Evolutionary conservation across 1,140 invertebrate species (phyloP).

Genomic region (Aricia agestis): DNA sequence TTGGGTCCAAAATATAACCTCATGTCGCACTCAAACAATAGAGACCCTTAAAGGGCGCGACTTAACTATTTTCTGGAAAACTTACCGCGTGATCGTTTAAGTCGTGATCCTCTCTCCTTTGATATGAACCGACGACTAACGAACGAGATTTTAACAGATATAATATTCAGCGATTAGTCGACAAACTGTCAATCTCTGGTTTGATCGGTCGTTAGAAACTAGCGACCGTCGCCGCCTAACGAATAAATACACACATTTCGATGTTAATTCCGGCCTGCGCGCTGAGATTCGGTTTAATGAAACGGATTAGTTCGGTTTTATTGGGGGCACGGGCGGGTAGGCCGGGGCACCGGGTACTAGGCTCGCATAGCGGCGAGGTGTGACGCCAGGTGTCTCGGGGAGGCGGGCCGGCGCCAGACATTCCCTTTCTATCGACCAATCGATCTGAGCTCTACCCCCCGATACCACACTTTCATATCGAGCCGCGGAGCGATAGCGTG

Average conservation of each 20-base stretch:
- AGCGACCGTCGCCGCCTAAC: neutral
- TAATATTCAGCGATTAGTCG: slow-evolving; percentile 54
- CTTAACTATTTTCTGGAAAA: slow-evolving; percentile 60
- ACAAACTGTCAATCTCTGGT: slow-evolving; percentile 49
- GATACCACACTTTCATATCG: slow-evolving; percentile 33
- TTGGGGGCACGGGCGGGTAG: slow-evolving; percentile 34
- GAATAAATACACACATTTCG: neutral
- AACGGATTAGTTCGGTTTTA: slow-evolving; percentile 18
- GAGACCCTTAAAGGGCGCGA: slow-evolving; percentile 35
- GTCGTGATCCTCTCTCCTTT: slow-evolving; percentile 60
- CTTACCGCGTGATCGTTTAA: slow-evolving; percentile 46
- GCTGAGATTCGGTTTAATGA: slow-evolving; percentile 6
- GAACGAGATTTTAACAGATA: slow-evolving; percentile 47
- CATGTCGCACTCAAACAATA: neutral
- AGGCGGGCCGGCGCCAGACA: slow-evolving; percentile 64
- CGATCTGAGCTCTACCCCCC: slow-evolving; percentile 51
- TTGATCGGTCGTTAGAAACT: slow-evolving; percentile 38
- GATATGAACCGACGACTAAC: slow-evolving; percentile 55
- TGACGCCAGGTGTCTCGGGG: slow-evolving; percentile 54
- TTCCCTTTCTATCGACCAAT: slow-evolving; percentile 63
- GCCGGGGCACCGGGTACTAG: slow-evolving; percentile 57
- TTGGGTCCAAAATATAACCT: neutral
- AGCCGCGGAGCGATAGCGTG: slow-evolving; percentile 32
- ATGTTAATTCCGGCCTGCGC: slow-evolving; percentile 3
- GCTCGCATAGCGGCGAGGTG: slow-evolving; percentile 62